Conservation (phyloP, 2,888 invertebrate genomes). For the Taenaris catops region DNA sequence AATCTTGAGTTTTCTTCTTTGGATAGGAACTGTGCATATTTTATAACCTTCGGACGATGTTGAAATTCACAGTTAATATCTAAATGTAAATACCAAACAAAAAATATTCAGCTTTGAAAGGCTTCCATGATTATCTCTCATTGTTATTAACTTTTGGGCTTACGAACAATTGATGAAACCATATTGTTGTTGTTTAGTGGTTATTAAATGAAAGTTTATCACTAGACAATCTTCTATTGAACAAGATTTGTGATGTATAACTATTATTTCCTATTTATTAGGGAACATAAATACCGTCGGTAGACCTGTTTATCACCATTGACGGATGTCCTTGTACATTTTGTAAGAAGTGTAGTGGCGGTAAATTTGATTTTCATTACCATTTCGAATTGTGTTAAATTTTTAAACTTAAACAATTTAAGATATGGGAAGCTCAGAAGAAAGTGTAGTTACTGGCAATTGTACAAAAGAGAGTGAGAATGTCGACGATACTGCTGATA, state of each 20-base stretch:
- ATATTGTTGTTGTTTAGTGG: conserved; percentile 32
- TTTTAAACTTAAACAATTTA: conserved; percentile 27
- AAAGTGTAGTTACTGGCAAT: conserved; percentile 45
- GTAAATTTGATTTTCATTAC: conserved; percentile 62
- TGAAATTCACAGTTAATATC: no score
- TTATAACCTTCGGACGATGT: no score
- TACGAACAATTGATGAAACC: conserved; percentile 28
- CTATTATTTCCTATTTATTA: conserved; percentile 14
- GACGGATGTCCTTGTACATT: conserved; percentile 76
- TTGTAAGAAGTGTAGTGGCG: conserved; percentile 70
- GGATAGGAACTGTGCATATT: no score
- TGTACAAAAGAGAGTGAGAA: conserved; percentile 41
- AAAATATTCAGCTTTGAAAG: no score
- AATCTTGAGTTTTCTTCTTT: no score
- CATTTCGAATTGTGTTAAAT: conserved; percentile 41
- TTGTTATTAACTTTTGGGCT: no score
- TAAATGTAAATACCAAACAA: no score
- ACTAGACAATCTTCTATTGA: conserved; percentile 3
- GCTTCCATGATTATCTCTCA: no score
- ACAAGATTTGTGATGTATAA: conserved; percentile 11
- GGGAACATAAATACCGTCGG: conserved; percentile 49
- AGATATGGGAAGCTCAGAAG: conserved; percentile 66
- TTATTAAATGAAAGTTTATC: conserved; percentile 20
- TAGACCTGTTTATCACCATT: conserved; percentile 74
- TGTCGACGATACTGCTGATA: conserved; percentile 50